These are phyloP conservation scores for Rotaria macrura DNA, from an alignment of 2,888 invertebrate genomes.

Conservation along the genomic window DNA sequence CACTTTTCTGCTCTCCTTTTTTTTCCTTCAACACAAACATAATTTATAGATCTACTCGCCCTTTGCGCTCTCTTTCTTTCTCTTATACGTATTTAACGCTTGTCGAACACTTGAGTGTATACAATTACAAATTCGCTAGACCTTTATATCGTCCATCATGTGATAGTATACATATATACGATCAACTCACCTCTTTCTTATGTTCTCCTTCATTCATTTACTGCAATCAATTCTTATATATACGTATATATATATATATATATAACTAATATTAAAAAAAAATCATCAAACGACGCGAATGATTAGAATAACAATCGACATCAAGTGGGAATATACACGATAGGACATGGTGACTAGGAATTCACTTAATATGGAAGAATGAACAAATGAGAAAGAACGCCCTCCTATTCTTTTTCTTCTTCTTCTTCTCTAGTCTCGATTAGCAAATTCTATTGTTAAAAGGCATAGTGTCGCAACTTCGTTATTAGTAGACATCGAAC, in stretches of 20 bases:
- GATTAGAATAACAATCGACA: neutral
- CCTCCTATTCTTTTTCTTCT: neutral
- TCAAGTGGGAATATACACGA: neutral
- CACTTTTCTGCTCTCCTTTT: neutral
- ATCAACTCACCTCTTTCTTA: neutral
- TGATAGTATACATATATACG: neutral
- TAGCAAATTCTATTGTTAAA: neutral
- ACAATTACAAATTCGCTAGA: slow-evolving; percentile 8
- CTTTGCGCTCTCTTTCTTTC: neutral
- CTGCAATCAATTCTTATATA: neutral
- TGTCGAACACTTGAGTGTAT: slow-evolving; percentile 5
- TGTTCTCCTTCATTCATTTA: neutral
- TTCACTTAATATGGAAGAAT: neutral
- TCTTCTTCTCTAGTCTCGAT: too few species aligned
- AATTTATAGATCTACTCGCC: neutral
- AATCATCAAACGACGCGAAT: neutral
- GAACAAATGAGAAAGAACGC: neutral
- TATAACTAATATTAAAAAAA: neutral
- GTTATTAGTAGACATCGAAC: neutral
- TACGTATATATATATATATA: neutral
- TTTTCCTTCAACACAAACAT: neutral
- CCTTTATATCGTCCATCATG: neutral
- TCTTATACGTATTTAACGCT: slow-evolving; percentile 2
- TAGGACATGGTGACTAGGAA: neutral
- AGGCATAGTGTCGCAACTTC: neutral